A percentile compares a stretch with the other conserved stretches of the same genome.
These are phyloP conservation scores for Cotesia congregata DNA, from an alignment of 2,888 invertebrate species.

Conservation along the genomic window DNA sequence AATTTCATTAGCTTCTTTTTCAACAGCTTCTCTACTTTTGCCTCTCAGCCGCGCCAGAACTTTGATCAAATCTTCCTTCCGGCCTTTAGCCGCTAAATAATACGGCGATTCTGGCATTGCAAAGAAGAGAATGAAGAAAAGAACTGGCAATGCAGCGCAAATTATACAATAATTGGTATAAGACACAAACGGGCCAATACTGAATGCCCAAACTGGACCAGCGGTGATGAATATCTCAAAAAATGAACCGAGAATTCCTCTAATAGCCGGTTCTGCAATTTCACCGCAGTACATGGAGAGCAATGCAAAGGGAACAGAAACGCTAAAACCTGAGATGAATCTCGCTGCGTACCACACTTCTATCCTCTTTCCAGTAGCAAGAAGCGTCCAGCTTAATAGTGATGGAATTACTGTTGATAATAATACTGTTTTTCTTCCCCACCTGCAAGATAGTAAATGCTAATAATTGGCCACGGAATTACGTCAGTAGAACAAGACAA, in stretches of 20 bases:
- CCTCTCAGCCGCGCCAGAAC: slow-evolving; percentile 79
- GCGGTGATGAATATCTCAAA: slow-evolving; percentile 81
- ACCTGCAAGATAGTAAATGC: slow-evolving; percentile 54
- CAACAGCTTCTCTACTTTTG: slow-evolving; percentile 74
- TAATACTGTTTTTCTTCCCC: slow-evolving; percentile 80
- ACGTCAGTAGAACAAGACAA: no score
- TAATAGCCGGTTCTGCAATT: slow-evolving; percentile 83
- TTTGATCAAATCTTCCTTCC: slow-evolving; percentile 75
- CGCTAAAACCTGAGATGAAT: slow-evolving; percentile 76
- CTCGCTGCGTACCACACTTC: slow-evolving; percentile 73
- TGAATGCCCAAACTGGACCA: slow-evolving; percentile 80
- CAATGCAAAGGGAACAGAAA: slow-evolving; percentile 79
- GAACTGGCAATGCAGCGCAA: slow-evolving; percentile 76
- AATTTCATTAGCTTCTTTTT: slow-evolving; percentile 77
- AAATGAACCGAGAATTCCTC: slow-evolving; percentile 87
- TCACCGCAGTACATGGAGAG: slow-evolving; percentile 90
- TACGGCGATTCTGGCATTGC: slow-evolving; percentile 89
- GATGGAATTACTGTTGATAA: slow-evolving; percentile 77
- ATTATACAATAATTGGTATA: slow-evolving; percentile 78
- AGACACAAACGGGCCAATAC: slow-evolving; percentile 79
- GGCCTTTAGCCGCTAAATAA: slow-evolving; percentile 76
- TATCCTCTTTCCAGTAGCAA: slow-evolving; percentile 73
- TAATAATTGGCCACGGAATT: no score
- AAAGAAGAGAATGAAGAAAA: slow-evolving; percentile 76
- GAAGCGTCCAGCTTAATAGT: slow-evolving; percentile 78